A percentile compares a stretch with the other conserved stretches of the same genome.
phyloP scores from a whole-genome alignment of 2,797 vertebrate species.

The Spinus olivaceus region DNA sequence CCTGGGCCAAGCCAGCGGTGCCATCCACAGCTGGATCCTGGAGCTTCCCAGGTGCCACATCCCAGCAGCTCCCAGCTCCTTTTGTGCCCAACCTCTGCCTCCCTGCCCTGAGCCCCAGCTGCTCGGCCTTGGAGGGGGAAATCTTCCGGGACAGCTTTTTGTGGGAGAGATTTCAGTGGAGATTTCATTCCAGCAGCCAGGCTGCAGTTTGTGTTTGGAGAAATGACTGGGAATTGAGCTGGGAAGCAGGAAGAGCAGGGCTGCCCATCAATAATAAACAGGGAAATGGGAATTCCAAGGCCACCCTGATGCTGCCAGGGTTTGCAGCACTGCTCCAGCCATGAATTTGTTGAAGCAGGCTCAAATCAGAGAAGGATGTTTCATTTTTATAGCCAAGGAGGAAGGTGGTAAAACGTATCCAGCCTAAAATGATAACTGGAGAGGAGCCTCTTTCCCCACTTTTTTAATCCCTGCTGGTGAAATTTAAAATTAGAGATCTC shows the following conservation, averaged over 20 bases:
- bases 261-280: background rate
- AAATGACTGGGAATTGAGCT: background rate
- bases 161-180: background rate
- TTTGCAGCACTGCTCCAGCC: background rate
- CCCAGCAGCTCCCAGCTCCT: background rate
- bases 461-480: background rate
- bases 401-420: background rate
- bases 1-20: background rate
- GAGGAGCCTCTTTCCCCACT: background rate
- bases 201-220: background rate
- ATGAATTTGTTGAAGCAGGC: background rate
- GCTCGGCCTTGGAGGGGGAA: background rate
- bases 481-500: background rate
- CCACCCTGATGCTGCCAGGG: background rate
- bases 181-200: background rate
- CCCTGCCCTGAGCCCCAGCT: background rate
- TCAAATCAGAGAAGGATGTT: background rate
- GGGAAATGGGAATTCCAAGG: background rate
- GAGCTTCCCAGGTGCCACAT: background rate
- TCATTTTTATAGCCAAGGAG: background rate
- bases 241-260: background rate
- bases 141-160: background rate
- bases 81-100: fast-evolving
- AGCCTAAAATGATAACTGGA: background rate
- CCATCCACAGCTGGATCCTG: background rate